Base-by-base conservation (phyloP, 2,113 vertebrate genomes). In the Paracanthobrama guichenoti region DNA sequence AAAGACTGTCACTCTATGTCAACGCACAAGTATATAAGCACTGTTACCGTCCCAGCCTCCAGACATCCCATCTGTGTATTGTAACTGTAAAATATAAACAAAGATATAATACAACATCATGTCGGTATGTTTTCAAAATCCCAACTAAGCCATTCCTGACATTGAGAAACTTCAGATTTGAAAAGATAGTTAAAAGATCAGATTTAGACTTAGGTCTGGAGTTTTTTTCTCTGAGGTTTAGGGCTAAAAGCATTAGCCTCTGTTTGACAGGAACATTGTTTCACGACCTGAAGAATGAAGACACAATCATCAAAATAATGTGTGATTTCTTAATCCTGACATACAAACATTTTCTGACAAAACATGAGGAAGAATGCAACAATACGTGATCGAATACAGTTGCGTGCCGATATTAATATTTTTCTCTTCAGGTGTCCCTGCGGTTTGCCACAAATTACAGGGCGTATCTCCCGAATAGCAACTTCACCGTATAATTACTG, bases 21-120 rank as follows among this genome's bases (percentile, higher is more conserved):
- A 39, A 78, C 31, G 60, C 76, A 60, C 24, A 55, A 35, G 28
- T 24, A 50, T 31, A 59, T 59, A 59, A 79, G 77, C 77, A 79
- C 71, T 22, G 18, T 20, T 20, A 20, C 18, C 53, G 2, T 22
- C 53, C 53, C 53, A 22, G 53, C 53, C 53, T 55, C 71, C 71
- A 73, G 42, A 48, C 42, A 73, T 72, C 22, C 42, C 69, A 44
- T 73, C 42, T 73, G 42, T 26, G 6, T 42, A 73, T 26, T 48
- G 71, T 48, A 73, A 73, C 71, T 46, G 42, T 72, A 72, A 72
- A 46, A 72, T 46, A 72, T 72, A 72, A 72, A 72, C 69, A 72
- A 26, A 72, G 42, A 46, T 24, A 46, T 14, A 46, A 72, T 72
- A 72, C 39, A 72, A 72, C 6, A 72, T 46, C n/a, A 46, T 46